Evolutionary conservation across 2,113 vertebrate species (phyloP), one percentile per base, ranked within the genome.

Genomic region (Passer montanus): DNA sequence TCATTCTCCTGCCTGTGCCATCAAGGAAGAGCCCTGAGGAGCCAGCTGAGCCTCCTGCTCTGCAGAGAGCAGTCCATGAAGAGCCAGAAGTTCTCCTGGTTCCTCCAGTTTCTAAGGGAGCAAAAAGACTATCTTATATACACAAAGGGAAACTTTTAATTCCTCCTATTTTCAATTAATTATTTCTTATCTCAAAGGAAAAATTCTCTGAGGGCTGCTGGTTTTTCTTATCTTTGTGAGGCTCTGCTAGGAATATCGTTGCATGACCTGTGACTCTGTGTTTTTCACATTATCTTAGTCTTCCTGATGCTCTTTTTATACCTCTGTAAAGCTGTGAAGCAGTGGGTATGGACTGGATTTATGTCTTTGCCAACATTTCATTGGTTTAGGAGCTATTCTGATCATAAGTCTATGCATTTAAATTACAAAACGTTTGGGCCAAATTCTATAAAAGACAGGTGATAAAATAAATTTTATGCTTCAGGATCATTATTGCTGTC

Each of bases 331-430:
- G 67, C 84, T 89, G 74, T 84, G 95, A 96, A 96, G 75, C 84
- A 73, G 89, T 58, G 83, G 82, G 53, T 81, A 56, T 62, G 21
- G 37, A 47, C 43, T 89, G 94, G 87, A 96, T 97, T 97, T 96
- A 96, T 96, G 53, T 30, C 47, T 84, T 76, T 75, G 47, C 64
- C 90, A 94, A 52, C 53, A 75, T 95, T 95, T 94, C 91, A 84
- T 87, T 94, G 92, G 94, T 92, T 96, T 94, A 91, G 86, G 67
- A 95, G 87, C 90, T 79, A 90, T 94, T 91, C 82, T 82, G 82
- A 91, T 87, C 86, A 76, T 64, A 94, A 97, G 68, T 17, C 92
- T 67, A 85, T 96, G 95, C 92, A 97, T 97, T 96, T 97, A 95
- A 96, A 97, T 97, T 87, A 91, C 80, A 95, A 95, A 95, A 60